These are phyloP conservation scores for Mixornis gularis DNA, from an alignment of 2,113 vertebrate genomes.

Conservation along the genomic window DNA sequence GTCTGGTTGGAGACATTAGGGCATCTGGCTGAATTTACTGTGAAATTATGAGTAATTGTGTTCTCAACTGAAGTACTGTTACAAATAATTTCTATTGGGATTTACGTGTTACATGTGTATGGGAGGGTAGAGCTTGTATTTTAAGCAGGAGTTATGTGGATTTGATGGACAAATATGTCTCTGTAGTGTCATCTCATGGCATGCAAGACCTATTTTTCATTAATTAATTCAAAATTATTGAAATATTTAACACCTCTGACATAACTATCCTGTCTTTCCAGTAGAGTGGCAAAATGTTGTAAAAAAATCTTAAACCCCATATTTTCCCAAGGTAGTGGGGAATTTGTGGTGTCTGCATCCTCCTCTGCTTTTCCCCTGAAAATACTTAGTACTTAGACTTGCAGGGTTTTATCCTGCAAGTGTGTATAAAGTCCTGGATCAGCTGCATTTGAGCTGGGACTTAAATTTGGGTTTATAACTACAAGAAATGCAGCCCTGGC, in stretches of 20 bases:
- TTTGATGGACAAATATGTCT: neutral
- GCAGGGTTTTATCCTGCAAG: neutral
- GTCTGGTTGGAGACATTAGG: neutral
- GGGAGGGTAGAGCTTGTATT: neutral
- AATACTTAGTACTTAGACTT: neutral
- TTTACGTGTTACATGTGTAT: neutral
- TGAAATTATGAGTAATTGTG: neutral
- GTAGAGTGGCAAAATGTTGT: neutral
- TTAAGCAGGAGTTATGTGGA: neutral
- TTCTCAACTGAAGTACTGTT: neutral
- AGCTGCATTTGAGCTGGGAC: neutral
- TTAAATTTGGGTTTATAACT: neutral
- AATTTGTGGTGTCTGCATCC: neutral
- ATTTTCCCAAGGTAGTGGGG: neutral
- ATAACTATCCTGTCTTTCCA: neutral
- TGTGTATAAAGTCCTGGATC: accelerated
- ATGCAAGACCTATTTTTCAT: neutral
- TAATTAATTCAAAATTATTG: neutral
- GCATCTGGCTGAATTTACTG: neutral
- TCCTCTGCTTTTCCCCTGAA: accelerated
- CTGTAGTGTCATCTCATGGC: neutral
- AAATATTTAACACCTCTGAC: neutral
- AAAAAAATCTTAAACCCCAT: neutral
- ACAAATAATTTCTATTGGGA: neutral
- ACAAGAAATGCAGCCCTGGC: neutral